Evolutionary conservation across 2,888 invertebrate species (phyloP), one percentile per base, ranked within the genome.

Genomic region (Eubasilissa splendida): DNA sequence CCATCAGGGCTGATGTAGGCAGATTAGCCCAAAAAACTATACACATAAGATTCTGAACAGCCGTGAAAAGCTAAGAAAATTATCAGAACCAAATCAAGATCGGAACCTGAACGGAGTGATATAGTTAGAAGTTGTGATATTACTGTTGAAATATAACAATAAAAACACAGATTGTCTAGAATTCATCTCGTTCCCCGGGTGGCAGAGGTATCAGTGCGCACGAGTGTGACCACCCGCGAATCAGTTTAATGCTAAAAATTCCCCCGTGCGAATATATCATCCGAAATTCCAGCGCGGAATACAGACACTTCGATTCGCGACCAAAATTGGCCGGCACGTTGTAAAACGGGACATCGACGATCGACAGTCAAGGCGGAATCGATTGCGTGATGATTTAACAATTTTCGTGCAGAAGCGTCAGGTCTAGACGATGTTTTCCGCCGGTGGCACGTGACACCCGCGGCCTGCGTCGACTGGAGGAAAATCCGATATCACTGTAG

Each of bases 231-330:
- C 80, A 80, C 76, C 80, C 80, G 80, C 54, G 33, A 76, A 58
- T 66, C 22, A 52, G 50, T 68, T 9, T n/a, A 75, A 60, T 76
- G 56, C 76, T 80, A 66, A 80, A 80, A 80, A 80, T 80, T 80
- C 80, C 76, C 60, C 74, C 31, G 73, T 74, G 22, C 53, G 53
- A 79, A 75, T 65, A 75, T 75, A 52, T 79, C 66, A 75, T 56
- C 60, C 53, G n/a, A 52, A 8, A n/a, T 53, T 71, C 71, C 22
- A 53, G 54, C 54, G 53, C 11, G 71, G 53, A 54, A 53, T 22
- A 53, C 22, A 10, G 14, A 33, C 71, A 54, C 11, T 9, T 52
- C 52, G 53, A 11, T n/a, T 50, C 8, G 33, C 33, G 22, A 14
- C 12, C 14, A n/a, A 68, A 68, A 68, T 33, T 10, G 68, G 52